phyloP scores from a whole-genome alignment of 2,888 invertebrate genomes.

The Drosophila formosana region DNA sequence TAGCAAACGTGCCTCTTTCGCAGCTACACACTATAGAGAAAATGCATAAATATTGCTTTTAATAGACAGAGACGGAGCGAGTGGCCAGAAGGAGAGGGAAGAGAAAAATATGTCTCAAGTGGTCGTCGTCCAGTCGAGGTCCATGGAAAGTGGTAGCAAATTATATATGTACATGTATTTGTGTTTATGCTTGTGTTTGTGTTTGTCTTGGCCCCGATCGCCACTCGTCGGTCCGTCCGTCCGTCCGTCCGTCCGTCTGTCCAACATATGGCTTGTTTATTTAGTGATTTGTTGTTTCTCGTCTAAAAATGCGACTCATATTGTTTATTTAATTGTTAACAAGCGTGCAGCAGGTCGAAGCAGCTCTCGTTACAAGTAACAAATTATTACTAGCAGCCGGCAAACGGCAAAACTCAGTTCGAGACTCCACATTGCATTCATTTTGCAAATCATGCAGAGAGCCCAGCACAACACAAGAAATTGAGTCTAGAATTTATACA shows the following conservation, averaged over 20 bases:
- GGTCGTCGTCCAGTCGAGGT: constrained; percentile 45
- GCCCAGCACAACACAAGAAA: constrained; percentile 26
- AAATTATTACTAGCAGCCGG: constrained; percentile 71
- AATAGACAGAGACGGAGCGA: constrained; percentile 52
- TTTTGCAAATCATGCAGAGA: constrained; percentile 72
- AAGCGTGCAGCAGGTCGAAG: constrained; percentile 64
- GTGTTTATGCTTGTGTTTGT: constrained; percentile 56
- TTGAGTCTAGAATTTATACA: constrained; percentile 68
- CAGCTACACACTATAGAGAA: constrained; percentile 50
- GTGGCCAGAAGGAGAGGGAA: neutral
- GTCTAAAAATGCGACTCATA: constrained; percentile 70
- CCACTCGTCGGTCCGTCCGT: constrained; percentile 20
- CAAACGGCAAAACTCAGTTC: constrained; percentile 45
- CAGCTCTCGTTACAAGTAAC: constrained; percentile 76
- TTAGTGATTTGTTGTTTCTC: constrained; percentile 78
- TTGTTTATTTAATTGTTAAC: constrained; percentile 81
- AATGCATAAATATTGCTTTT: constrained; percentile 79
- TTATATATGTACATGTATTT: neutral
- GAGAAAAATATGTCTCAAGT: constrained; percentile 72
- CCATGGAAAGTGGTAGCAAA: constrained; percentile 63
- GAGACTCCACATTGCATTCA: constrained; percentile 49
- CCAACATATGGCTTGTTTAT: constrained; percentile 66
- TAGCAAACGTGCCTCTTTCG: constrained; percentile 72
- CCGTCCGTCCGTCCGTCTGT: constrained; percentile 15
- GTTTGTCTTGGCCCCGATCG: constrained; percentile 63